phyloP scores from a whole-genome alignment of 2,888 invertebrate species.

The Microchrysa polita region DNA sequence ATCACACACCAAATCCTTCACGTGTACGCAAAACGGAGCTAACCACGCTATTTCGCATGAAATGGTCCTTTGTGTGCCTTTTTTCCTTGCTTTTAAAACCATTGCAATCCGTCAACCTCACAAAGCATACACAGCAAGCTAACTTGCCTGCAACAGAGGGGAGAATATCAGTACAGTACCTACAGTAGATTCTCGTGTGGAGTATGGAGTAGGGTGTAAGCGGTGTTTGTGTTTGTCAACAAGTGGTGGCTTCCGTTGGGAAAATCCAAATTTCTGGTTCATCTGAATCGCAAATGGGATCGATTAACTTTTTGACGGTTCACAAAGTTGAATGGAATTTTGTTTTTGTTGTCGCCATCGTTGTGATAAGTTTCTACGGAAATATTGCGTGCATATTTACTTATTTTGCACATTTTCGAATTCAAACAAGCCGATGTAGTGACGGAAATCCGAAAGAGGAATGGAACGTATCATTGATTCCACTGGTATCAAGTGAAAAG shows the following conservation, averaged over 20 bases:
- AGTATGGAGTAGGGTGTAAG: neutral
- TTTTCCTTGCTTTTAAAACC: constrained; percentile 11
- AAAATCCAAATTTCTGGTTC: constrained; percentile 40
- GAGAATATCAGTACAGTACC: no score
- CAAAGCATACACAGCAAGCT: neutral
- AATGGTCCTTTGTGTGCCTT: constrained; percentile 41
- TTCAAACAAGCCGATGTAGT: neutral
- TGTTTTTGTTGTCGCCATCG: constrained; percentile 9
- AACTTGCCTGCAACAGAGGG: neutral
- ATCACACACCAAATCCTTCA: no score
- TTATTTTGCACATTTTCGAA: neutral
- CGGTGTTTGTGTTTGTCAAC: constrained; percentile 47
- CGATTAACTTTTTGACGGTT: constrained; percentile 44
- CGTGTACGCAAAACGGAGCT: constrained; percentile 1
- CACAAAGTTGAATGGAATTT: constrained; percentile 12
- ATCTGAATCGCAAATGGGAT: constrained; percentile 40
- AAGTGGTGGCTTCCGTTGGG: constrained; percentile 47
- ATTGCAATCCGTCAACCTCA: neutral
- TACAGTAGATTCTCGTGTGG: no score
- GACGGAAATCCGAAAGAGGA: no score
- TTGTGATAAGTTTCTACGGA: neutral
- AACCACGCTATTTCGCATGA: constrained; percentile 31
- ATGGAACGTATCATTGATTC: no score
- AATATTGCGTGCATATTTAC: neutral
- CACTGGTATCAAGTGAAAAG: neutral